Percentiles rank a stretch among this genome's conserved stretches.
phyloP scores from a whole-genome alignment of 2,888 invertebrate genomes.

The Nemapogon koenigi region DNA sequence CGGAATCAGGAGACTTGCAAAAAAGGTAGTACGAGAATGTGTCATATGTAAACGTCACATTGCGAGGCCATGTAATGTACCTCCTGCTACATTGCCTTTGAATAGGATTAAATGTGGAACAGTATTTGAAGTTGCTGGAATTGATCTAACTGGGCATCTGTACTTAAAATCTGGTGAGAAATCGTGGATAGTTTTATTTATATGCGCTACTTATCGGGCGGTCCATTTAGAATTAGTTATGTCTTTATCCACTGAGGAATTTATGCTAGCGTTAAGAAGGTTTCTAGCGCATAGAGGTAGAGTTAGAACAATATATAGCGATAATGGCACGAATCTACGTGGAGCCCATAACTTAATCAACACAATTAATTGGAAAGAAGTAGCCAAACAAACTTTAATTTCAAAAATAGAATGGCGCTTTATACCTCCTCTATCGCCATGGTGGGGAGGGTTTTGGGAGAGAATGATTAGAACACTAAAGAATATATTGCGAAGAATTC shows the following conservation, averaged over 20 bases:
- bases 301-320: slow-evolving; percentile 4
- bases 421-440: neutral
- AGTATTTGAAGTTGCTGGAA: slow-evolving; percentile 9
- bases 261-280: slow-evolving; percentile 11
- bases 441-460: neutral
- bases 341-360: slow-evolving; percentile 8
- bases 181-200: slow-evolving; percentile 12
- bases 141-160: slow-evolving; percentile 11
- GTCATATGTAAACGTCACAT: neutral
- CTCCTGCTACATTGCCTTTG: neutral
- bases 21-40: neutral
- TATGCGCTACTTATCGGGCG: slow-evolving; percentile 13
- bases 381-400: neutral
- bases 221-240: slow-evolving; percentile 11
- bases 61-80: neutral
- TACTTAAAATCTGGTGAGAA: slow-evolving; percentile 6
- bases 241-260: slow-evolving; percentile 12
- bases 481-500: neutral
- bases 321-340: slow-evolving; percentile 13
- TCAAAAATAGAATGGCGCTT: neutral
- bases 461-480: neutral
- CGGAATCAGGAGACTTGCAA: neutral
- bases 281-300: slow-evolving; percentile 13
- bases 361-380: slow-evolving; percentile 1
- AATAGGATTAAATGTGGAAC: slow-evolving; percentile 1